These are phyloP conservation scores for Vimba vimba DNA, from an alignment of 2,113 vertebrate species.

Conservation along the genomic window DNA sequence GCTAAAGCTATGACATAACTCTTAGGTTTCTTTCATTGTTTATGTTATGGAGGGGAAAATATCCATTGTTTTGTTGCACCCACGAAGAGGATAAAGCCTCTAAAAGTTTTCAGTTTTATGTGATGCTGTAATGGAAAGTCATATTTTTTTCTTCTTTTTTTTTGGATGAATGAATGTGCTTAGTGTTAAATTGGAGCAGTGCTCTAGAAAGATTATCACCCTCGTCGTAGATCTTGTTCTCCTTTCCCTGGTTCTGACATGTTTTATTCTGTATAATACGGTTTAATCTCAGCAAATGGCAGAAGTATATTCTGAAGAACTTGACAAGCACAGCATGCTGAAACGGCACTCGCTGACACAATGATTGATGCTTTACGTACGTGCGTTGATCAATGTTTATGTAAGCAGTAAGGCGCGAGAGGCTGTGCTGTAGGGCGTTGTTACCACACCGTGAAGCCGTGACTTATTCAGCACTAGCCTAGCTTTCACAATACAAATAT, in stretches of 20 bases:
- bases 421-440: no score
- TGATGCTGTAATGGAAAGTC: conserved; percentile 64
- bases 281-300: neutral
- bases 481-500: no score
- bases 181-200: conserved; percentile 1
- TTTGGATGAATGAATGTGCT: neutral
- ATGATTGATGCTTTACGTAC: no score
- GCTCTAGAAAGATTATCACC: neutral
- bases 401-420: no score
- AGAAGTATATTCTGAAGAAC: neutral
- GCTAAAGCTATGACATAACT: neutral
- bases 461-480: no score
- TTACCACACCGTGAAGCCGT: no score
- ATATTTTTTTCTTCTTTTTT: neutral
- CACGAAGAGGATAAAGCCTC: conserved; percentile 45
- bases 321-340: neutral
- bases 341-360: neutral
- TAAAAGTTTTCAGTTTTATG: conserved; percentile 32
- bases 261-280: neutral
- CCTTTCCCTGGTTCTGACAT: neutral
- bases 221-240: neutral
- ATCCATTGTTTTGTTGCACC: conserved; percentile 48
- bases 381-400: no score
- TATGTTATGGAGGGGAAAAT: neutral
- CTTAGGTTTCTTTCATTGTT: neutral